Conservation (phyloP, 2,113 vertebrate genomes). For the Macaca fascicularis region T2T-MFA8v1.1 NC_088378.1:7000501-7001000, state of each 20-base stretch:
- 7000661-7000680: background rate
- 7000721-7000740: background rate
- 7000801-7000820: accelerated
- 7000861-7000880: background rate
- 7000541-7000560: background rate
- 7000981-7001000: background rate
- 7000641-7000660: background rate
- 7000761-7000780: background rate
- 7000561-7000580: no score
- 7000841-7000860: background rate
- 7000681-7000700: background rate
- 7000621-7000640: background rate
- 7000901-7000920: background rate
- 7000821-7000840: background rate
- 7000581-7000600: background rate
- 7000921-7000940: background rate
- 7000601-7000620: background rate
- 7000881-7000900: background rate
- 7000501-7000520: background rate
- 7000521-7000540: accelerated
- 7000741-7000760: accelerated
- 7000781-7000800: accelerated
- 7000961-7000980: no score
- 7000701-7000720: background rate
- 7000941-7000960: background rate